Evolutionary conservation across 1,140 invertebrate genomes (phyloP).

Genomic region (Lordiphosa clarofinis): DNA sequence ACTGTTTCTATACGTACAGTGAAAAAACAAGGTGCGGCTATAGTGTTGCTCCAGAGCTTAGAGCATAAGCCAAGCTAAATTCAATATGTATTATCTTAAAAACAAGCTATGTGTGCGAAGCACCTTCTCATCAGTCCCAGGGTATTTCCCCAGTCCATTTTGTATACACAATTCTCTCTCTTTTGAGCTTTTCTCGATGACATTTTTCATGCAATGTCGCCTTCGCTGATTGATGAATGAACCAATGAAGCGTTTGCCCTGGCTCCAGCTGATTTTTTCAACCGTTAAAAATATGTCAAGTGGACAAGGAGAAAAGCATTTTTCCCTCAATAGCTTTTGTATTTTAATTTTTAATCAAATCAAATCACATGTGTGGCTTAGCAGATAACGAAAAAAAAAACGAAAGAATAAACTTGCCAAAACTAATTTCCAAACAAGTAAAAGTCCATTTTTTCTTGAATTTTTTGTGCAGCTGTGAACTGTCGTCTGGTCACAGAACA

Average conservation of each 20-base stretch:
- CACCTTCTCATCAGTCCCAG: too few species aligned
- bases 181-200: slow-evolving; percentile 35
- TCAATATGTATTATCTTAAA: too few species aligned
- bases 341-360: slow-evolving; percentile 46
- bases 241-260: slow-evolving; percentile 41
- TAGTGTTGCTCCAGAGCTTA: too few species aligned
- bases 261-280: slow-evolving; percentile 46
- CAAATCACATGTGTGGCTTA: slow-evolving; percentile 56
- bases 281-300: slow-evolving; percentile 61
- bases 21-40: too few species aligned
- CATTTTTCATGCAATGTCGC: slow-evolving; percentile 69
- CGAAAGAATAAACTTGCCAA: slow-evolving; percentile 25
- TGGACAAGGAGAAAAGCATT: slow-evolving; percentile 33
- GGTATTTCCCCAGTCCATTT: slow-evolving; percentile 14
- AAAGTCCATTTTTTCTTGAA: slow-evolving; percentile 25
- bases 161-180: slow-evolving; percentile 8
- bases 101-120: too few species aligned
- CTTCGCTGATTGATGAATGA: slow-evolving; percentile 70
- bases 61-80: too few species aligned
- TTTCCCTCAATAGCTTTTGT: slow-evolving; percentile 18
- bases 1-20: too few species aligned
- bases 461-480: slow-evolving; percentile 39
- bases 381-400: slow-evolving; percentile 1
- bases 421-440: slow-evolving; percentile 52
- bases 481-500: slow-evolving; percentile 41